These are phyloP conservation scores for Brachylomia viminalis DNA, from an alignment of 2,888 invertebrate genomes.

Conservation along the genomic window DNA sequence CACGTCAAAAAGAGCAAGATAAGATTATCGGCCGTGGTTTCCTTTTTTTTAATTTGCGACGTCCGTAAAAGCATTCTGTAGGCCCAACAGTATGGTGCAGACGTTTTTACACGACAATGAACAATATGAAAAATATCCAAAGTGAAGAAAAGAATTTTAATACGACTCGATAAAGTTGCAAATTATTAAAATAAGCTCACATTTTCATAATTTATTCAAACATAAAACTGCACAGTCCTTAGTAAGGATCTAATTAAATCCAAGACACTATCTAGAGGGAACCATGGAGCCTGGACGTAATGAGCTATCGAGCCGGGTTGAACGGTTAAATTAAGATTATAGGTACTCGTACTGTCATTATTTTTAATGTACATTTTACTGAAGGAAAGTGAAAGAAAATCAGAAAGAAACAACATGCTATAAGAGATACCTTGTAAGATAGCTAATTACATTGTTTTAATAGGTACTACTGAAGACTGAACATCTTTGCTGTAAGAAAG, in stretches of 20 bases:
- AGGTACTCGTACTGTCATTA: constrained; percentile 34
- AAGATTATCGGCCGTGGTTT: constrained; percentile 78
- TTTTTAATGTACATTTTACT: constrained; percentile 38
- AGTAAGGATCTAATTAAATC: constrained; percentile 55
- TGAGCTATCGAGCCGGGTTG: constrained; percentile 38
- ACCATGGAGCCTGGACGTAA: constrained; percentile 37
- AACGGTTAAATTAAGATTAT: constrained; percentile 27
- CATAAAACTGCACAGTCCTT: constrained; percentile 38
- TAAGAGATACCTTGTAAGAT: not conserved
- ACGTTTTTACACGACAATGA: constrained; percentile 47
- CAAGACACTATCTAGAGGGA: constrained; percentile 34
- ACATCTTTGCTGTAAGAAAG: constrained; percentile 10
- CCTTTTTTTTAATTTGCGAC: constrained; percentile 74
- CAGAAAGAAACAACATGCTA: not conserved
- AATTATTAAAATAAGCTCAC: constrained; percentile 56
- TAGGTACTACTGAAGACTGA: not conserved
- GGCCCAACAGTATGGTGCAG: constrained; percentile 29
- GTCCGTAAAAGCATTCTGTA: constrained; percentile 67
- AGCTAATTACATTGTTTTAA: not conserved
- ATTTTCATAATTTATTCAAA: constrained; percentile 64
- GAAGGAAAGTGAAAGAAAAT: constrained; percentile 27
- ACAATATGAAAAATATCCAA: constrained; percentile 16
- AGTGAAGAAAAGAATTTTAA: constrained; percentile 40
- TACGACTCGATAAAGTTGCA: constrained; percentile 30
- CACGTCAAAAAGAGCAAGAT: constrained; percentile 79